Percentiles rank a stretch among this genome's conserved stretches.
Evolutionary conservation across 2,113 vertebrate genomes (phyloP).

Genomic region (human (Homo sapiens)): DNA sequence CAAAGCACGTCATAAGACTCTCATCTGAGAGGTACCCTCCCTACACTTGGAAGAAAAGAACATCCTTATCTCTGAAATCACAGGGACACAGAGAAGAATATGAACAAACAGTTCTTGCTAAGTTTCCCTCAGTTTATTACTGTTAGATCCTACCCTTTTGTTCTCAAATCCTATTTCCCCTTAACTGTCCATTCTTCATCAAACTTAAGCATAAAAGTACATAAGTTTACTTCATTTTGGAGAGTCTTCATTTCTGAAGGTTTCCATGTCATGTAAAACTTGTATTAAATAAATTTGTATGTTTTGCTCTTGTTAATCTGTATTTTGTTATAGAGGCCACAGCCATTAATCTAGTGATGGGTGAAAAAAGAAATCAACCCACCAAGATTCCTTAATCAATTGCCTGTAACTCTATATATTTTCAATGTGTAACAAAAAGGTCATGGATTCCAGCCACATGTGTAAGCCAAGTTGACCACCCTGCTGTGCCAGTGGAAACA

Average conservation of each 20-base stretch:
- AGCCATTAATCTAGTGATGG: not conserved
- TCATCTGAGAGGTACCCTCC: not conserved
- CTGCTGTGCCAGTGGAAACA: not conserved
- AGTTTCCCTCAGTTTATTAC: not conserved
- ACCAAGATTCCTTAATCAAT: not conserved
- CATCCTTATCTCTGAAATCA: not conserved
- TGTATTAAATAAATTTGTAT: not conserved
- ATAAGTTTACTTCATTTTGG: not conserved
- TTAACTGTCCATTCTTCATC: not conserved
- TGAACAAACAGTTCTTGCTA: not conserved
- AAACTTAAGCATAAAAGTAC: not conserved
- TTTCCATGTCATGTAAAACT: not conserved
- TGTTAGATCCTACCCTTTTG: not conserved
- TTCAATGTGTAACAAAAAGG: not conserved
- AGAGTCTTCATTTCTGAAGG: not conserved
- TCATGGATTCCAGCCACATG: not conserved
- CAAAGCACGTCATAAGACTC: not conserved
- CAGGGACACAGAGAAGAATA: not conserved
- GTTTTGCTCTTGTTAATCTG: not conserved
- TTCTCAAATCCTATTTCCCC: not conserved
- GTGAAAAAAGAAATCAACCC: not conserved
- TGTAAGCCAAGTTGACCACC: not conserved
- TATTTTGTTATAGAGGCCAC: not conserved
- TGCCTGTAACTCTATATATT: not conserved
- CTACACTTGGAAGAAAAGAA: not conserved